Evolutionary conservation across 2,113 vertebrate species (phyloP).

Genomic region (Acinonyx jubatus): DNA sequence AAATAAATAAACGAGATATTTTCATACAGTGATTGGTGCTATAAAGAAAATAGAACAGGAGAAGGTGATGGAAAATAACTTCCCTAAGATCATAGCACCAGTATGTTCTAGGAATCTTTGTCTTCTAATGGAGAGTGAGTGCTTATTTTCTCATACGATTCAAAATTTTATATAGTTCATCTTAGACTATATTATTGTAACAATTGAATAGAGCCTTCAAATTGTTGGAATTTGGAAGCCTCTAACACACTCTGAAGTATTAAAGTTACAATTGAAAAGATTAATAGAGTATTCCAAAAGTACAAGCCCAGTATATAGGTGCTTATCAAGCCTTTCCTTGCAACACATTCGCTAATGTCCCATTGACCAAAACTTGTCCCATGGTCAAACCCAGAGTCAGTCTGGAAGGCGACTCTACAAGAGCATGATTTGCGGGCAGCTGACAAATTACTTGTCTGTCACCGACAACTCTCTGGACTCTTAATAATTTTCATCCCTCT

Average conservation of each 20-base stretch:
- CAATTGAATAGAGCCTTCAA: background rate
- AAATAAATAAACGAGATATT: background rate
- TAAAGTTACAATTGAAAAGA: conserved; percentile 36
- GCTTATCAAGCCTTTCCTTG: background rate
- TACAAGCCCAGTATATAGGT: background rate
- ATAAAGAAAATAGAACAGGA: background rate
- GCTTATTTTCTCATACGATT: background rate
- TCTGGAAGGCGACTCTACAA: background rate
- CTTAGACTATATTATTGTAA: background rate
- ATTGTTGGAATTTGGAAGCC: background rate
- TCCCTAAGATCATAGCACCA: background rate
- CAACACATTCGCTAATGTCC: background rate
- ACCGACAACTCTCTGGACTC: background rate
- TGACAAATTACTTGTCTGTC: background rate
- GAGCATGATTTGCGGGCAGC: background rate
- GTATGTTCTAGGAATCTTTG: background rate
- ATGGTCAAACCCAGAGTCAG: background rate
- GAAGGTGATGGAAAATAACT: background rate
- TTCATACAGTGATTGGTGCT: background rate
- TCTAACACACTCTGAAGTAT: background rate
- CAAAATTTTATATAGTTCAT: background rate
- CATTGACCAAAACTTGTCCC: background rate
- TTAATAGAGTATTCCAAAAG: background rate
- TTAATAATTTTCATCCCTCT: background rate
- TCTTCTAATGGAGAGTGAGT: background rate